Conservation (phyloP, 2,113 vertebrate genomes). For the Peromyscus maniculatus region DNA sequence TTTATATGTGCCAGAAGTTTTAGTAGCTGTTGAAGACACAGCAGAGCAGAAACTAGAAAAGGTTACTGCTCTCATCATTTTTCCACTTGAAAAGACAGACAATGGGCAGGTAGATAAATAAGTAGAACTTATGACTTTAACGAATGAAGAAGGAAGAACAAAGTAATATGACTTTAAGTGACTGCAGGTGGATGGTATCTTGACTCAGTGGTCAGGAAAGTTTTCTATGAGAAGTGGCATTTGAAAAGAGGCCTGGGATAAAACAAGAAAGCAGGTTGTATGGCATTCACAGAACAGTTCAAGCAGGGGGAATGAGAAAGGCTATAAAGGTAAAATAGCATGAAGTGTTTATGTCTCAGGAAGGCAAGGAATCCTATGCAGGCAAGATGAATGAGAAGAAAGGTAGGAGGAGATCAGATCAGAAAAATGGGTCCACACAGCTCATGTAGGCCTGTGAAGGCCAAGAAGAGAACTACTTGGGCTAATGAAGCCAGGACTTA, state of each 20-base stretch:
- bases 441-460: background rate
- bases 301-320: constrained; percentile 11
- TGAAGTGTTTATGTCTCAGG: background rate
- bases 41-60: background rate
- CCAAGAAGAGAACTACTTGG: background rate
- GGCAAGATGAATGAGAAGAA: background rate
- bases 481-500: background rate
- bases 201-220: background rate
- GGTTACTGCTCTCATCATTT: background rate
- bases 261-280: constrained; percentile 46
- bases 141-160: background rate
- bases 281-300: background rate
- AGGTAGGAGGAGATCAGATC: background rate
- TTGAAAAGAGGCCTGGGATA: constrained; percentile 43
- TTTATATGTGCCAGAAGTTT: constrained; percentile 2
- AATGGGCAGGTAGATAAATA: constrained; percentile 5
- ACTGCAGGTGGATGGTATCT: constrained; percentile 2
- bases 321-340: background rate
- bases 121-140: constrained; percentile 25
- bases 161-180: background rate
- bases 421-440: background rate
- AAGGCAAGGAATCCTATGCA: background rate
- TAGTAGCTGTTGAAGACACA: background rate
- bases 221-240: constrained; percentile 4
- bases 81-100: background rate